Evolutionary conservation across 1,140 invertebrate species (phyloP), one percentile per base, ranked within the genome.

Genomic region (Portunus trituberculatus): DNA sequence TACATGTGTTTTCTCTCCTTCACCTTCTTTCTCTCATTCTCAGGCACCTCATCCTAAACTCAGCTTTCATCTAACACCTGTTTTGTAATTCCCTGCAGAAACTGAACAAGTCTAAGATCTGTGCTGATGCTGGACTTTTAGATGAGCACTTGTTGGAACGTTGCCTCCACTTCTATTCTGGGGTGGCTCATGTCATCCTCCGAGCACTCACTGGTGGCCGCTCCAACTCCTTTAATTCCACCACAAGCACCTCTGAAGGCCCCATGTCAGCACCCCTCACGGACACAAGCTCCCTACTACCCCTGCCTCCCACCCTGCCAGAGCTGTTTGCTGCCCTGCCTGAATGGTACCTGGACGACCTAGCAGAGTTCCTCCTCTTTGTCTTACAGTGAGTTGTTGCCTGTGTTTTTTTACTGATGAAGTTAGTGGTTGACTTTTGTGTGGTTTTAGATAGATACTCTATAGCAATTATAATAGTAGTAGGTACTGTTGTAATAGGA

Each of bases 331-430:
- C 98, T 89, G 98, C 98, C 96, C 97, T 99, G 96, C 99, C 99
- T 28, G 99, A 99, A 97, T 99, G 99, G 98, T 99, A 99, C 97
- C 98, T 99, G 87, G 99, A 99, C 97, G 99, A 99, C 97, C 98
- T 99, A 94, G 99, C 99, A 28, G 99, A 99, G 97, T 99, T 99
- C 97, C 97, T 99, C 96, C 98, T 99, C 20, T 99, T 99, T 97
- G 98, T 98, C 8, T 97, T 99, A 96, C 99, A 99, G 98, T 99
- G 97, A 98, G 98, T 98, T 39, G 3, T 82, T 16, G 32, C 52
- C 16, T n/a, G 29, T 88, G 29, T 91, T 59, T 92, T 94, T 91
- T 94, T 82, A 52, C 95, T 94, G 88, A n/a, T 94, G 16, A 14
- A 59, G 8, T 59, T 59, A 14, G 52, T 59, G 16, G 52, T 1